Evolutionary conservation across 2,888 invertebrate species (phyloP).

Genomic region (Andrena minutula): DNA sequence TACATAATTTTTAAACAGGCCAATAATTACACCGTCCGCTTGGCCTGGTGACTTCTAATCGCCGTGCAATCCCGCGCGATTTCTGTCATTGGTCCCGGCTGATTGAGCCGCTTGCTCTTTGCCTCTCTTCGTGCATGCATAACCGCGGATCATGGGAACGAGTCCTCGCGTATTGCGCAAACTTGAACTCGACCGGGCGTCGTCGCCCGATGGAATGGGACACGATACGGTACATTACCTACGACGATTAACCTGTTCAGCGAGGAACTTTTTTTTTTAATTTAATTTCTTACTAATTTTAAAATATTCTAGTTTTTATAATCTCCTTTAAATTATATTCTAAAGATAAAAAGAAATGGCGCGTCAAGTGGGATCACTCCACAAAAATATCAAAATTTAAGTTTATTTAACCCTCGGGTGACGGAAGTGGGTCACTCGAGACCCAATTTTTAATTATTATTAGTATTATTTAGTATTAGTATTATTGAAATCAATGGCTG

Average conservation of each 20-base stretch:
- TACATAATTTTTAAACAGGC: conserved; percentile 23
- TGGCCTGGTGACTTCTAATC: conserved; percentile 46
- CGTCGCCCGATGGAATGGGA: conserved; percentile 74
- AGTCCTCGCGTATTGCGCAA: conserved; percentile 62
- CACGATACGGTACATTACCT: conserved; percentile 77
- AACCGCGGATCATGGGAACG: conserved; percentile 52
- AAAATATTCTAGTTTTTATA: too few relatives aligned
- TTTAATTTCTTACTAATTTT: too few relatives aligned
- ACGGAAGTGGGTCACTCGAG: too few relatives aligned
- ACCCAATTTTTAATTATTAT: too few relatives aligned
- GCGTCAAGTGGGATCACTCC: too few relatives aligned
- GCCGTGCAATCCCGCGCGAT: conserved; percentile 8
- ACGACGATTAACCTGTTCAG: conserved; percentile 25
- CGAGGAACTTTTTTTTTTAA: too few relatives aligned
- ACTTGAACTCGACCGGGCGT: conserved; percentile 58
- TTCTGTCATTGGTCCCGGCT: conserved; percentile 14
- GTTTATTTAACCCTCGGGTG: too few relatives aligned
- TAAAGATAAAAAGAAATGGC: too few relatives aligned
- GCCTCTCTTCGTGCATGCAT: not conserved
- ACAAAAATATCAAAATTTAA: too few relatives aligned
- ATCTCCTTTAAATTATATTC: too few relatives aligned
- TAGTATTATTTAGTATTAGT: too few relatives aligned
- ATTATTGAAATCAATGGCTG: too few relatives aligned
- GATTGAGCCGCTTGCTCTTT: not conserved
- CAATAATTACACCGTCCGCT: conserved; percentile 39